Evolutionary conservation across 2,113 vertebrate species (phyloP), one percentile per base, ranked within the genome.

Genomic region (Bombycilla garrulus): DNA sequence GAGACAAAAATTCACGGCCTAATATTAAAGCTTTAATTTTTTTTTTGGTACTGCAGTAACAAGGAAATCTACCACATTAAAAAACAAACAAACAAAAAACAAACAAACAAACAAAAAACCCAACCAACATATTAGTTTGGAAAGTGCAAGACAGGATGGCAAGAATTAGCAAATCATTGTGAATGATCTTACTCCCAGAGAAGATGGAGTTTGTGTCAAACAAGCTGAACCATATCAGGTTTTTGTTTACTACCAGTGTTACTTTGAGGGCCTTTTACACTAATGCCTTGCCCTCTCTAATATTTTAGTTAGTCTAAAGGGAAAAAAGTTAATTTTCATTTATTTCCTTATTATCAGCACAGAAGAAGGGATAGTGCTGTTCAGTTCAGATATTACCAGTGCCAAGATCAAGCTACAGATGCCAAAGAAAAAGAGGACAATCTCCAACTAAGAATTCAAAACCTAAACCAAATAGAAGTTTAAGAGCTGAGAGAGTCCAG

Each of bases 371-470:
- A 64, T 38, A 78, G 25, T 28, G 28, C 47, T 79, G 8, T 54
- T 85, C 40, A 48, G 11, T 54, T 84, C 18, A 35, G 36, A 60
- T 62, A 48, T 61, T 61, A 44, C 12, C 35, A 56, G 38, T 58
- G 33, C n/a, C 56, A 87, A 67, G 26, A 71, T 66, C 19, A 56
- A 72, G 19, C 24, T 79, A 64, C 16, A 47, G 35, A 48, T 73
- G 33, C 33, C 58, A 36, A 1, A 20, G 20, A 40, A 90, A 76
- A 62, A 9, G 35, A 90, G 4, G 29, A 76, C 51, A 47, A 51
- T 48, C 44, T 71, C 66, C 66, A 81, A 20, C 18, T 67, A 26
- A 60, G 44, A 82, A 88, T 85, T 65, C 29, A 86, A 90, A 88
- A 50, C 19, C 12, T 17, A 42, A 86, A 66, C 12, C 2, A 4